phyloP scores from a whole-genome alignment of 2,797 vertebrate species.

The Manis crassicaudata region DNA sequence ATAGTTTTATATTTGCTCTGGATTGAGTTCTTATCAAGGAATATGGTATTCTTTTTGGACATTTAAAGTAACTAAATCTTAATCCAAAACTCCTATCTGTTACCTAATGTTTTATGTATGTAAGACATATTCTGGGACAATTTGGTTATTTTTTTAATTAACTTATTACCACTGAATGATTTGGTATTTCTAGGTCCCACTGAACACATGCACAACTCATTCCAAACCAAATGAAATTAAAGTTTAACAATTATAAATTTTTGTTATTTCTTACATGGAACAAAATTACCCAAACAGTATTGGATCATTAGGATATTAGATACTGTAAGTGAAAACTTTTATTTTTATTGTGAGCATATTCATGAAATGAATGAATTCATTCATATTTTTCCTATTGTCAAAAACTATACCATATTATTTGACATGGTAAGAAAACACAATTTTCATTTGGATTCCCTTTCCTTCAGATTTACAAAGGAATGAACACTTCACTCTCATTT shows the following conservation, averaged over 20 bases:
- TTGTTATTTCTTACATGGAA: background rate
- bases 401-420: background rate
- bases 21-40: background rate
- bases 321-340: background rate
- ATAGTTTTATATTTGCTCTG: background rate
- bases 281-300: background rate
- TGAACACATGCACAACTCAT: background rate
- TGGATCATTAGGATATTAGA: background rate
- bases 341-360: conserved; percentile 27
- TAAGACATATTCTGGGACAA: background rate
- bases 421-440: background rate
- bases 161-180: background rate
- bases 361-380: background rate
- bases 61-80: conserved; percentile 27
- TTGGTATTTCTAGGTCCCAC: background rate
- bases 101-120: background rate
- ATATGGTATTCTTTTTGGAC: background rate
- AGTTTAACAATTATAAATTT: background rate
- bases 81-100: background rate
- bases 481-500: conserved; percentile 85
- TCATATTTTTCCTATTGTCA: background rate
- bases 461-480: conserved; percentile 88
- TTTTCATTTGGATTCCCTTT: conserved; percentile 38
- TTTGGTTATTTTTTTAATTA: background rate
- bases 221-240: conserved; percentile 13